Conservation (phyloP, 1,140 invertebrate genomes). For the Venturia canescens region DNA sequence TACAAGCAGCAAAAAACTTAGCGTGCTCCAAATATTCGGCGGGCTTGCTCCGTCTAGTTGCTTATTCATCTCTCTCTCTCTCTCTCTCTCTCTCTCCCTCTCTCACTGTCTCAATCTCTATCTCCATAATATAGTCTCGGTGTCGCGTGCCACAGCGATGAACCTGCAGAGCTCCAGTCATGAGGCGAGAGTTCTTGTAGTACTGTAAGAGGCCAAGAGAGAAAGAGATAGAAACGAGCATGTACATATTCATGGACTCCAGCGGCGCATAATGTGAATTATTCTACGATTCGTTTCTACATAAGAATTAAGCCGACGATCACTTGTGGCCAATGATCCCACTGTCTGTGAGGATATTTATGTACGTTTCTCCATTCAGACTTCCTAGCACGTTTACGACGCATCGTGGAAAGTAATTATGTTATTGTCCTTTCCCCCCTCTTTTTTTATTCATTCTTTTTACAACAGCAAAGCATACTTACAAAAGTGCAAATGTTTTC, state of each 20-base stretch:
- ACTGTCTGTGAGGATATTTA: neutral
- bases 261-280: constrained; percentile 40
- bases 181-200: constrained; percentile 28
- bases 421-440: constrained; percentile 4
- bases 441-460: neutral
- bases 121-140: constrained; percentile 13
- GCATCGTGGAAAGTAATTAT: constrained; percentile 33
- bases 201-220: neutral
- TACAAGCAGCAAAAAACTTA: constrained; percentile 54
- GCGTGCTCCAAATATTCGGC: constrained; percentile 54
- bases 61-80: constrained; percentile 27
- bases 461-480: constrained; percentile 18
- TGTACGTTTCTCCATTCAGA: constrained; percentile 9
- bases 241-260: constrained; percentile 43
- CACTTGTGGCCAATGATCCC: constrained; percentile 31
- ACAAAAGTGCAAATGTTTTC: constrained; percentile 31
- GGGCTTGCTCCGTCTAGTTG: constrained; percentile 12
- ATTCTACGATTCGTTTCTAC: constrained; percentile 42
- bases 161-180: constrained; percentile 30
- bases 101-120: constrained; percentile 33
- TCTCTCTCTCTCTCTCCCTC: constrained; percentile 35
- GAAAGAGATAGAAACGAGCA: constrained; percentile 17
- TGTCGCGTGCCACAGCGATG: constrained; percentile 30
- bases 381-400: constrained; percentile 28
- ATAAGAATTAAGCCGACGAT: constrained; percentile 41